Conservation (phyloP, 2,797 vertebrate genomes). For the Artibeus lituratus region DNA sequence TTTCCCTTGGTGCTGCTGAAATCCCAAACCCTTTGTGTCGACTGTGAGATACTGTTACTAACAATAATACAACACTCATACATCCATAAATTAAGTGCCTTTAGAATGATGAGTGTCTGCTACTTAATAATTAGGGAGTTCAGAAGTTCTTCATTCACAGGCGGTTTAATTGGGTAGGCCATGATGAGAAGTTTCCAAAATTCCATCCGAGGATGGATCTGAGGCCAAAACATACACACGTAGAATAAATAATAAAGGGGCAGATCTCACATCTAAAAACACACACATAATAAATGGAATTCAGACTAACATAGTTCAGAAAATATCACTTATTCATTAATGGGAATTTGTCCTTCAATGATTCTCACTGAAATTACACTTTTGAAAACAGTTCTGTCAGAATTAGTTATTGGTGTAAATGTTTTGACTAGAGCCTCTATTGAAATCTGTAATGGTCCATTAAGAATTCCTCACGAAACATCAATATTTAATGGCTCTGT, state of each 20-base stretch:
- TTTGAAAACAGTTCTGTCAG: not conserved
- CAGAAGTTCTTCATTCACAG: not conserved
- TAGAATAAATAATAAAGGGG: not conserved
- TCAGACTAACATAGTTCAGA: not conserved
- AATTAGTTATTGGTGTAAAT: conserved; percentile 10
- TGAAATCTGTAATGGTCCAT: not conserved
- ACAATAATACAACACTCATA: not conserved
- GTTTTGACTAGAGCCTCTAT: not conserved
- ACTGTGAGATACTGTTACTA: not conserved
- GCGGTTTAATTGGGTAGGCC: not conserved
- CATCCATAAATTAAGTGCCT: not conserved
- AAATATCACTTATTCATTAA: not conserved
- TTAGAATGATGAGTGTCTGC: not conserved
- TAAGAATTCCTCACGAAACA: not conserved
- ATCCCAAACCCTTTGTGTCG: not conserved
- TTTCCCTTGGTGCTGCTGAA: not conserved
- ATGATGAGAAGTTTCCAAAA: not conserved
- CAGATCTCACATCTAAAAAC: not conserved
- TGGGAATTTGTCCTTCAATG: not conserved
- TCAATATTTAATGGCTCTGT: not conserved
- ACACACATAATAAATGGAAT: not conserved
- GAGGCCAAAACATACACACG: not conserved
- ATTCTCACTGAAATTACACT: not conserved
- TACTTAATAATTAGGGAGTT: not conserved
- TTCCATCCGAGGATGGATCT: not conserved